Base-by-base conservation (phyloP, 1,140 invertebrate genomes). In the Cydia strobilella region DNA sequence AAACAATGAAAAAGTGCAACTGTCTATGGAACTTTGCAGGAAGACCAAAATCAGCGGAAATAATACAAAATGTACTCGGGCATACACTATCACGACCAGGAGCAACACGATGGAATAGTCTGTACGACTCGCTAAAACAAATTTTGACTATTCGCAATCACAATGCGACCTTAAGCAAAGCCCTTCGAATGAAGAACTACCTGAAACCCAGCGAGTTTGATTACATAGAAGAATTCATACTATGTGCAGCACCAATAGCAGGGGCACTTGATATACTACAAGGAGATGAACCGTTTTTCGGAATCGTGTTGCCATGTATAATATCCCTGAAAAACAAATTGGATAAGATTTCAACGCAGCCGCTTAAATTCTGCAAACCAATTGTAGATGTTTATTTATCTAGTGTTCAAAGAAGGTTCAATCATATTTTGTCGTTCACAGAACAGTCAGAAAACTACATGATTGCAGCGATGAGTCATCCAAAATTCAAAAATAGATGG, bases 1-100 rank as follows among this genome's bases (percentile, higher is more conserved):
- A 51, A 76, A 45, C 73, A 13, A 76, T 79, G 75, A 76, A 73
- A 18, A 76, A 79, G 75, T 79, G 75, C 45, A 79, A 76, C 71
- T 54, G 42, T 76, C 73, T 79, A 54, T 76, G 77, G 75, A 79
- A 75, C 27, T 73, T 73, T 78, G 79, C 79, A 69, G 75, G n/a
- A 45, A 71, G 77, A 12, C 77, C 77, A 78, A 51, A 75, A 39
- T 75, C 65, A 1, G 76, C 72, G 1, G 79, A 80, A 45, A 74
- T 80, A 23, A 78, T 80, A 20, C 65, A 80, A 31, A 45, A 78
- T 54, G 51, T 78, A 15, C 51, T 80, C 3, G 65, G 69, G 51
- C 74, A 80, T 42, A 80, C 76, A 23, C 45, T 80, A 71, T 69
- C 31, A 27, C 51, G 76, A 42, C 79, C 76, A 73, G 73, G 66